Base-by-base conservation (phyloP, 2,113 vertebrate species). In the Choloepus hoffmanni region DNA sequence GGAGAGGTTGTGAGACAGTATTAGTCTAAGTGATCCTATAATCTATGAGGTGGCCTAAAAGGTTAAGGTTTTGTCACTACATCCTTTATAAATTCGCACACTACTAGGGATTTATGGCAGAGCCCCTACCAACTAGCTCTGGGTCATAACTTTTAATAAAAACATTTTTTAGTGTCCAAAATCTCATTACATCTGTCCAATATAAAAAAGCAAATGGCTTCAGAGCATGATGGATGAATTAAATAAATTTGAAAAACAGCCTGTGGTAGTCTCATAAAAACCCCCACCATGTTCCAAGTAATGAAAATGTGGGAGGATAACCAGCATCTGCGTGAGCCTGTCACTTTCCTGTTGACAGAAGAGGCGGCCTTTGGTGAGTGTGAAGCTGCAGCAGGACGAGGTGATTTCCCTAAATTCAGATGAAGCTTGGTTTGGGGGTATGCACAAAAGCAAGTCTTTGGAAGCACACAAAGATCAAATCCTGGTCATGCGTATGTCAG, bases 71-170 rank as follows among this genome's bases (percentile, higher is more conserved):
- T 89, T 60, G 93, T 95, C 0, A 1, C 95, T 90, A 93, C 89
- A 96, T 77, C 86, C 79, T 96, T 97, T 95, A 96, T 97, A 95
- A 98, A 98, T 96, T 77, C 89, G 55, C 84, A 88, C 55, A 87
- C 89, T 97, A 87, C n/a, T 87, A 83, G 79, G 96, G 95, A 98
- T 98, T 98, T 98, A 98, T 98, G 93, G 96, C 83, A 65, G 48
- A 85, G 95, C 76, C 95, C 92, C 96, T 95, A 96, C 96, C 91
- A 94, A 96, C 94, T 97, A 97, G 96, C 97, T 98, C 95, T 97
- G 96, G 97, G 96, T 98, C 97, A 97, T 97, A 98, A 97, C 97
- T 98, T 97, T 97, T 98, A 98, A 98, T 98, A 98, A 98, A 98
- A 98, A 98, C 96, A 97, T 97, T 97, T 98, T 98, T 98, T 97